These are phyloP conservation scores for Rhinopomastus cyanomelas DNA, from an alignment of 2,113 vertebrate genomes.

Conservation along the genomic window DNA sequence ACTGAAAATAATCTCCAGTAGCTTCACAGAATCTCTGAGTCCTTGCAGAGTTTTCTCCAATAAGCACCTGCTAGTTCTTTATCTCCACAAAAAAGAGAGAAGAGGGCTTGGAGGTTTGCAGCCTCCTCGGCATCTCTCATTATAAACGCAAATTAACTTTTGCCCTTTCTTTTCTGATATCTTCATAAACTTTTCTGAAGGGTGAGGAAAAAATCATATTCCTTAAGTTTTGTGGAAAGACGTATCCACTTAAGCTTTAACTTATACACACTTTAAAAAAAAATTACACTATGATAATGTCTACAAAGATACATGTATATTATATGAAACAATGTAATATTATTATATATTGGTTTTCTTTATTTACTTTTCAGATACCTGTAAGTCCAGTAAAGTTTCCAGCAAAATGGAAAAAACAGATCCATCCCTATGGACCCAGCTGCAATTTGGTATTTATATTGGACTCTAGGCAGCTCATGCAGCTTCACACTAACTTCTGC, in stretches of 20 bases:
- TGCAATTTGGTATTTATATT: background rate
- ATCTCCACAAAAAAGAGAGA: background rate
- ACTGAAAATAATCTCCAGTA: background rate
- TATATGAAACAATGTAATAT: too few relatives aligned
- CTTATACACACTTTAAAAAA: background rate
- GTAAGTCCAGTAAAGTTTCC: background rate
- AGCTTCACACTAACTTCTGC: background rate
- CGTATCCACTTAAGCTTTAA: background rate
- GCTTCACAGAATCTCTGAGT: background rate
- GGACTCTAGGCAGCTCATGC: background rate
- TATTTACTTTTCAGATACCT: background rate
- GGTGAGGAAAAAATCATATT: background rate
- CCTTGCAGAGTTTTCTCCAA: background rate
- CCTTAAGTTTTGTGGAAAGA: background rate
- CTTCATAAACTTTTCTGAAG: background rate
- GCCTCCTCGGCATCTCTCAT: background rate
- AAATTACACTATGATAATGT: too few relatives aligned
- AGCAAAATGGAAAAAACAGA: background rate
- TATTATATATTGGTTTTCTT: background rate
- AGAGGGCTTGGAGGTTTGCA: background rate
- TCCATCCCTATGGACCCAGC: background rate
- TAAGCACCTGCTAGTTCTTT: background rate
- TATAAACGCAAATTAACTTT: constrained; percentile 20
- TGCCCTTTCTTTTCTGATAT: background rate
- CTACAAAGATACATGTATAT: too few relatives aligned